A percentile compares a stretch with the other conserved stretches of the same genome.
Conservation (phyloP, 2,113 vertebrate species). For the human (Homo sapiens) region GRCh38 chr4:182808001-182808500, state of each 20-base stretch:
- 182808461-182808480: accelerated
- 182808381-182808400: not conserved
- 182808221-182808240: not conserved
- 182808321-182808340: not conserved
- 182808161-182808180: not conserved
- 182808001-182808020: not conserved
- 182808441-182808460: not conserved
- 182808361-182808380: not conserved
- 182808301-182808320: not conserved
- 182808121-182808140: not conserved
- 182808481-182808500: too few species aligned
- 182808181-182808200: not conserved
- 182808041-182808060: not conserved
- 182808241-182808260: not conserved
- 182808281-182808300: slow-evolving; percentile 19
- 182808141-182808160: not conserved
- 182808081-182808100: not conserved
- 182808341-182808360: not conserved
- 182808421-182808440: accelerated
- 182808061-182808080: not conserved
- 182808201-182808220: slow-evolving; percentile 28
- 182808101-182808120: not conserved
- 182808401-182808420: not conserved
- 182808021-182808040: accelerated
- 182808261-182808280: slow-evolving; percentile 9